Evolutionary conservation across 2,888 invertebrate species (phyloP), one percentile per base, ranked within the genome.

Genomic region (Dioctria rufipes): DNA sequence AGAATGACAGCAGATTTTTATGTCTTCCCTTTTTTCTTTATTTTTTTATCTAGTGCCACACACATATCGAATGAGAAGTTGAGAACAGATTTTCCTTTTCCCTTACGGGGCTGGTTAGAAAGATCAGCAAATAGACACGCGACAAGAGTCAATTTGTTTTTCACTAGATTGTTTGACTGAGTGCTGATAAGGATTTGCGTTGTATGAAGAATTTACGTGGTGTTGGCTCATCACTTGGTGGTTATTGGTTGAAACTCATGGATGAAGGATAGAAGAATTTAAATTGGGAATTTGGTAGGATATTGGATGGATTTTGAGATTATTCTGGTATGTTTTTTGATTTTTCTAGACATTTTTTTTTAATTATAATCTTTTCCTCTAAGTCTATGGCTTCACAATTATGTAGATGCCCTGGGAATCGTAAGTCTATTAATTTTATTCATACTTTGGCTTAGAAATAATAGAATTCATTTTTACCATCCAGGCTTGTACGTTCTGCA

Each of bases 61-160:
- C 25, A 25, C 25, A 63, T 66, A 78, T 78, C 65, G 46, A 5
- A 11, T 4, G 11, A 75, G 60, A 37, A 71, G 54, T 60, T 42
- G 58, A 40, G 58, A 60, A 60, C 37, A 60, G 60, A 60, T 60
- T 75, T 69, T 69, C 9, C 39, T 37, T 2, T 67, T n/a, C 54
- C 54, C 58, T 73, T 51, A 39, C 40, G 60, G 25, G 25, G 60
- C 49, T 46, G 49, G 6, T 8, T 37, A 63, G 25, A 37, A 39
- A 37, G 8, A 25, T 63, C 39, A 25, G 39, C 5, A 63, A 63
- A 63, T 8, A 63, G 63, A 63, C 40, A 63, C 60, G n/a, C 46
- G 43, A 69, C 42, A 9, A 37, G 60, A 75, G 73, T 58, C 58
- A 60, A 75, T 60, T 60, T 75, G 40, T 60, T 54, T 71, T 54